Evolutionary conservation across 2,888 invertebrate genomes (phyloP), one percentile per base, ranked within the genome.

Genomic region (Cenopis cana): DNA sequence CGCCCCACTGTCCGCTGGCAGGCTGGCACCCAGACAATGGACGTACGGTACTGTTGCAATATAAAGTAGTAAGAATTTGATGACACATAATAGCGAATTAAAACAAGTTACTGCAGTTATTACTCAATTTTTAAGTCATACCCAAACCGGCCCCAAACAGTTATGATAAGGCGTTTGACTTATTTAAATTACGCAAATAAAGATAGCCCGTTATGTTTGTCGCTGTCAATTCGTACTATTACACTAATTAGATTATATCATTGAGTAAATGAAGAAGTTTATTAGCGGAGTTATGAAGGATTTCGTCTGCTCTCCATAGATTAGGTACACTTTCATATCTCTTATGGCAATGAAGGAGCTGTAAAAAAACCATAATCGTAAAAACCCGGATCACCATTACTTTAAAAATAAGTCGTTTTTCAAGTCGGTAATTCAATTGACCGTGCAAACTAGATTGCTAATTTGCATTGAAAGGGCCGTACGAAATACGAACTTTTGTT

Each of bases 221-320:
- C 52, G 62, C 50, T 68, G 56, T 62, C 68, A 68, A 68, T 68
- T 56, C 60, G 64, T 67, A 67, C 57, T 73, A 73, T 78, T 74
- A 74, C 78, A 62, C 76, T 71, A 79, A 84, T 81, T 82, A 83
- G 76, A 50, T 20, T n/a, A 74, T 78, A 81, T 80, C 80, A 74
- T 56, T 79, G 72, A 74, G 81, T 74, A 85, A 86, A 85, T 83
- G 78, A 81, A 84, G 86, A 86, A 85, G 83, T 86, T 74, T 75
- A 84, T 83, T 82, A 76, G 55, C 14, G 77, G 79, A 78, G 77
- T 82, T 81, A 82, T 67, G 76, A 62, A 66, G 74, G 59, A 66
- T 75, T 72, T 55, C 75, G 73, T 78, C 46, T 66, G 36, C 18
- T 71, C 14, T 49, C 50, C 18, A 46, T 60, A 33, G 18, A 46